These are phyloP conservation scores for Cyphomyrus discorhynchus DNA, from an alignment of 2,113 vertebrate genomes.

Conservation along the genomic window DNA sequence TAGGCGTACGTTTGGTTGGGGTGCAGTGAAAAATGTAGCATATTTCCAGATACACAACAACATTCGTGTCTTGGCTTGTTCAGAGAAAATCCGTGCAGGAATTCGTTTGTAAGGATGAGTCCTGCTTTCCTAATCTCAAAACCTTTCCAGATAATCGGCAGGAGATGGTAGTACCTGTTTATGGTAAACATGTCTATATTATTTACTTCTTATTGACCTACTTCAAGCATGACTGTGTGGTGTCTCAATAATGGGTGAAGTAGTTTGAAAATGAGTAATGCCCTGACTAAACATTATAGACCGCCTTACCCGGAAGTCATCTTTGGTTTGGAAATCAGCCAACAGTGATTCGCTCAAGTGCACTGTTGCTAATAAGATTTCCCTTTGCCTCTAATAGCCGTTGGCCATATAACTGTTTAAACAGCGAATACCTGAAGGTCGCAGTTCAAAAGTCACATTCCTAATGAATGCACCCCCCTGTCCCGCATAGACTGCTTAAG, in stretches of 20 bases:
- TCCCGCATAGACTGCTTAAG: neutral
- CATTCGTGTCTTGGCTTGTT: neutral
- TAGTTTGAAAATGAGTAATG: neutral
- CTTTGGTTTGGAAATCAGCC: conserved; percentile 22
- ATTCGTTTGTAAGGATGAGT: neutral
- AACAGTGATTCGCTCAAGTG: conserved; percentile 19
- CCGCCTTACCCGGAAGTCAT: conserved; percentile 36
- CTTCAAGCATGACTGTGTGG: neutral
- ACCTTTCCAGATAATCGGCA: neutral
- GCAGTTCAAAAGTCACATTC: conserved; percentile 13
- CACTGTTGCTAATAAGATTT: conserved; percentile 37
- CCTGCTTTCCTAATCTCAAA: neutral
- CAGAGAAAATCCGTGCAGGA: neutral
- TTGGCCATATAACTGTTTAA: conserved; percentile 22
- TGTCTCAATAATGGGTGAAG: neutral
- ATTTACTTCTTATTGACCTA: neutral
- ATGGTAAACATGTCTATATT: neutral
- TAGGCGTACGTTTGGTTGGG: neutral
- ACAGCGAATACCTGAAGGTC: conserved; percentile 22
- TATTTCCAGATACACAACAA: neutral
- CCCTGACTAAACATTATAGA: conserved; percentile 26
- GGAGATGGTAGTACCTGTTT: neutral
- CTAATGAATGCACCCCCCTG: neutral
- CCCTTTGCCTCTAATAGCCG: conserved; percentile 30
- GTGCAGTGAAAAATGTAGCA: neutral